These are phyloP conservation scores for Pangasianodon gigas DNA, from an alignment of 2,113 vertebrate species.

Conservation along the genomic window DNA sequence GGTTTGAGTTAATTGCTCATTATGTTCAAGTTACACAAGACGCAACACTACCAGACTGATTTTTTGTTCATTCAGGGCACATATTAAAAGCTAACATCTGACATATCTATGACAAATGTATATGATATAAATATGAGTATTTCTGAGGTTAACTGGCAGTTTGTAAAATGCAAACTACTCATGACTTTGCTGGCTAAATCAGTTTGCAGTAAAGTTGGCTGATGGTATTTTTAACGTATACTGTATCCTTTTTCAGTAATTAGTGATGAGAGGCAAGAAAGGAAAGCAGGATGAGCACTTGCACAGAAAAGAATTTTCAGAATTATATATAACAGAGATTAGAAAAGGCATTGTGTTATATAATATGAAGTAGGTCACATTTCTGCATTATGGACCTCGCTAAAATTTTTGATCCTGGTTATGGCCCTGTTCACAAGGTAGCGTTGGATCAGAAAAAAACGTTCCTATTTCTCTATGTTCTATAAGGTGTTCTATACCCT, in stretches of 20 bases:
- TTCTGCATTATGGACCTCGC: background rate
- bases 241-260: background rate
- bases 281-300: background rate
- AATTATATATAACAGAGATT: background rate
- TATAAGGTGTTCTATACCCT: background rate
- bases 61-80: background rate
- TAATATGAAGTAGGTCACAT: background rate
- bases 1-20: background rate
- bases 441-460: background rate
- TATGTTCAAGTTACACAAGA: background rate
- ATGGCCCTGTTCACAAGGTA: background rate
- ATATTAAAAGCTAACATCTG: background rate
- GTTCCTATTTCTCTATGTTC: background rate
- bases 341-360: background rate
- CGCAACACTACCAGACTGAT: background rate
- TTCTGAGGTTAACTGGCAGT: background rate
- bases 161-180: background rate
- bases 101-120: background rate
- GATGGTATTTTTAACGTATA: background rate
- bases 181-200: background rate
- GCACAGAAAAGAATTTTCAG: background rate
- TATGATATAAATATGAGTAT: background rate
- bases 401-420: background rate
- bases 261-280: background rate
- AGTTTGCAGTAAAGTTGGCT: background rate